Base-by-base conservation (phyloP, 2,113 vertebrate species). In the Uria lomvia region DNA sequence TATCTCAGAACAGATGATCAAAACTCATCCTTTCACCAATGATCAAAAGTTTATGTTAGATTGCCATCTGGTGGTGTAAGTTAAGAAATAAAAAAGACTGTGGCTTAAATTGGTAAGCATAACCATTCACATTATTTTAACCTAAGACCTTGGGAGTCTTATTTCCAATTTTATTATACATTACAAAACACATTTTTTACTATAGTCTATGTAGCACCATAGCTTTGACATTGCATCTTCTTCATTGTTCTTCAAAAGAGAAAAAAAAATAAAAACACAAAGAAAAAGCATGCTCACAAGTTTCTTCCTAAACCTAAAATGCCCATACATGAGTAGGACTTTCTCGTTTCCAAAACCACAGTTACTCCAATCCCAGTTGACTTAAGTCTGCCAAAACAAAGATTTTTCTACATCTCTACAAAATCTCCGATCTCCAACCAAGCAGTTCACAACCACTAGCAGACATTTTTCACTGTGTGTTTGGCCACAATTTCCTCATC, bases 21-120 rank as follows among this genome's bases (percentile, higher is more conserved):
- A 53, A 71, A 3, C 29, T 29, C 13, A 4, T 13, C 14, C 18
- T 12, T 68, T 63, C 20, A 40, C 8, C 32, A 20, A 7, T 17
- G 12, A 30, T 8, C 43, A 76, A 72, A 91, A 49, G 20, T 76
- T 94, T 95, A 83, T 97, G 85, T 90, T 91, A 96, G 82, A 75
- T 19, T 58, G 97, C 98, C 98, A 97, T 81, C 98, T 98, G 91
- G 91, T 96, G 98, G 97, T 73, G 6, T 1, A 16, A 9, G 1
- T 56, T 63, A 60, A 83, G 79, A 86, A 45, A 32, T 59, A 43
- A 71, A 12, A 16, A 24, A 12, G 0, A 20, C 11, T 71, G 19
- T 21, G 17, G 27, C 17, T 42, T 32, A 3, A 11, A 5, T 20
- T 36, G 6, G 6, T 23, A 53, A 76, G 11, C 30, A 3, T 4